Percentiles rank a stretch among this genome's conserved stretches.
Evolutionary conservation across 2,113 vertebrate species (phyloP).

Genomic region (Grammomys dolichurus): DNA sequence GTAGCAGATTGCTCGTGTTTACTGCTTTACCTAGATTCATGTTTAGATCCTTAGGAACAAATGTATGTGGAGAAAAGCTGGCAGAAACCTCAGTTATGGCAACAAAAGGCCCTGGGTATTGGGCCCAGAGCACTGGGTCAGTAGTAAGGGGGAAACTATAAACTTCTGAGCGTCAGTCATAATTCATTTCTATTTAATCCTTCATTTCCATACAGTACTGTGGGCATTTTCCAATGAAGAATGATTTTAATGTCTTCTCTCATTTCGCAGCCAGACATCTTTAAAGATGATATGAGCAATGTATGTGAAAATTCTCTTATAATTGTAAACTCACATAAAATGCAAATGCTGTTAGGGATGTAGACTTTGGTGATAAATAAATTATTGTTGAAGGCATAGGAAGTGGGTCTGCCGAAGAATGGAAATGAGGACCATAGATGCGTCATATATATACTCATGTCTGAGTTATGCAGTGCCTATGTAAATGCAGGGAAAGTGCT

Average conservation of each 20-base stretch:
- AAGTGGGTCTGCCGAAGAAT: background rate
- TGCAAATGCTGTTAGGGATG: background rate
- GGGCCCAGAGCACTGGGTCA: background rate
- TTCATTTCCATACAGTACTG: conserved; percentile 2
- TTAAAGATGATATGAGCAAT: conserved; percentile 29
- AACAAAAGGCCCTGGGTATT: background rate
- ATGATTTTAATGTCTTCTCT: conserved; percentile 10
- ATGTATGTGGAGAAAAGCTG: background rate
- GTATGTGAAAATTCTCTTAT: background rate
- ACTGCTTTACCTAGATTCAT: background rate
- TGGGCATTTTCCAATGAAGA: background rate
- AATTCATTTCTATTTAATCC: background rate
- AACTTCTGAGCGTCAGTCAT: background rate
- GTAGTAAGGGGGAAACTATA: background rate
- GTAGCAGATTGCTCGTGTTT: background rate
- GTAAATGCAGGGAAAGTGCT: background rate
- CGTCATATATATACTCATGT: conserved; percentile 25
- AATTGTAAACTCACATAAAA: conserved; percentile 5
- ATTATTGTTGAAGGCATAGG: background rate
- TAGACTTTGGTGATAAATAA: background rate
- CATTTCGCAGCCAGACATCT: background rate
- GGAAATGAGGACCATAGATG: background rate
- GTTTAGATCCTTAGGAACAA: background rate
- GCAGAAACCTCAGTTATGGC: background rate
- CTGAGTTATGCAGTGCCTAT: background rate